A percentile compares a stretch with the other conserved stretches of the same genome.
Conservation (phyloP, 64 coral and sea anemone genomes). For the Cladopsammia gracilis region DNA sequence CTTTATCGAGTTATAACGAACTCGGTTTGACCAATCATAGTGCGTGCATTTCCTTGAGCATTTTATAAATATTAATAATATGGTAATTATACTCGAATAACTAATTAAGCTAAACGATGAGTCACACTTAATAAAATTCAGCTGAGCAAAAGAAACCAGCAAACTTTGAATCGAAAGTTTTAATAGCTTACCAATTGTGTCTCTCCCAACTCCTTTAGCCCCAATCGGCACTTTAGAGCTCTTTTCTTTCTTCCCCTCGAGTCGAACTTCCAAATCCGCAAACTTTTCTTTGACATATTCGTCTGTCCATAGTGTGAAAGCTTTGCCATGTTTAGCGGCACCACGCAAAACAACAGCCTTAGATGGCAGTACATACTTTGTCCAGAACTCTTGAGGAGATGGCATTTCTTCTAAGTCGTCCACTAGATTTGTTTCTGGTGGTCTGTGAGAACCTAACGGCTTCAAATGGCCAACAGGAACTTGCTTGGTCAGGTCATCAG, state of each 20-base stretch:
- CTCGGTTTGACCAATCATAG: too few species aligned
- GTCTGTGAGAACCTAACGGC: constrained; percentile 81
- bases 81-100: too few species aligned
- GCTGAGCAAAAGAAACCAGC: not conserved
- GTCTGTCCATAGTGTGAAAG: constrained; percentile 86
- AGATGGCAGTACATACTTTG: constrained; percentile 84
- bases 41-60: too few species aligned
- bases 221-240: constrained; percentile 79
- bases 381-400: constrained; percentile 84
- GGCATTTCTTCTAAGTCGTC: constrained; percentile 80
- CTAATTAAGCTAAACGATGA: not conserved
- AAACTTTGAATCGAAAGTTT: not conserved
- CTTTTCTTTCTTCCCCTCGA: constrained; percentile 91
- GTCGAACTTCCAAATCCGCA: constrained; percentile 85
- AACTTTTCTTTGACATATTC: constrained; percentile 75
- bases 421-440: constrained; percentile 74
- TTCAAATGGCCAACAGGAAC: constrained; percentile 85
- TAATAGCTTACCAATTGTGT: constrained; percentile 74
- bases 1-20: too few species aligned
- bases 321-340: constrained; percentile 73
- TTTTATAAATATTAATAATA: too few species aligned
- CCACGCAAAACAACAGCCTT: constrained; percentile 78
- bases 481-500: constrained; percentile 21
- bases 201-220: constrained; percentile 83
- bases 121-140: not conserved